A percentile compares a stretch with the other conserved stretches of the same genome.
Conservation (phyloP, 2,113 vertebrate genomes). For the Noctilio leporinus region DNA sequence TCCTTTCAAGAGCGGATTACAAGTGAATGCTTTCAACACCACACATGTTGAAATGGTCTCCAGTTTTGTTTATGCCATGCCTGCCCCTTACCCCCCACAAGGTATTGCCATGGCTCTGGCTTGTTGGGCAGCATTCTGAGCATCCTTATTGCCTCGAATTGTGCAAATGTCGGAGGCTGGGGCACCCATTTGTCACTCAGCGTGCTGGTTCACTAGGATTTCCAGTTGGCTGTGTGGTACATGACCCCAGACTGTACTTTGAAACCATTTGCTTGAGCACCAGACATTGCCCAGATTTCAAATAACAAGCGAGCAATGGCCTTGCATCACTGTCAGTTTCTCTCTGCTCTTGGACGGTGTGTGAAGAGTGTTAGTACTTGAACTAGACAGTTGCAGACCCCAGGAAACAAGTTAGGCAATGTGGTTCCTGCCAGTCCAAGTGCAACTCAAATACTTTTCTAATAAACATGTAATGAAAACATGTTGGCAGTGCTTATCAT, state of each 20-base stretch:
- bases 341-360: constrained; percentile 11
- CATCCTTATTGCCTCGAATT: not conserved
- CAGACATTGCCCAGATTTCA: constrained; percentile 43
- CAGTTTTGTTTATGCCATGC: not conserved
- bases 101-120: not conserved
- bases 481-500: constrained; percentile 38
- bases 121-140: not conserved
- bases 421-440: not conserved
- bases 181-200: not conserved
- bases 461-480: constrained; percentile 11
- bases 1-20: constrained; percentile 37
- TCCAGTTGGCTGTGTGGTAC: not conserved
- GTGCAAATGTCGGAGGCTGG: constrained; percentile 5
- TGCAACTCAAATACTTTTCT: constrained; percentile 51
- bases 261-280: constrained; percentile 45
- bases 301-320: not conserved
- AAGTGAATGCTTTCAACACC: constrained; percentile 14
- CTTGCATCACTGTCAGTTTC: constrained; percentile 50
- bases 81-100: not conserved
- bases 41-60: constrained; percentile 47
- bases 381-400: constrained; percentile 24
- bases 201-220: constrained; percentile 40
- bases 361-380: not conserved
- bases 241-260: constrained; percentile 31
- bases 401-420: constrained; percentile 63